Conservation (phyloP, 2,888 invertebrate genomes). For the Campopleginae sp. region DNA sequence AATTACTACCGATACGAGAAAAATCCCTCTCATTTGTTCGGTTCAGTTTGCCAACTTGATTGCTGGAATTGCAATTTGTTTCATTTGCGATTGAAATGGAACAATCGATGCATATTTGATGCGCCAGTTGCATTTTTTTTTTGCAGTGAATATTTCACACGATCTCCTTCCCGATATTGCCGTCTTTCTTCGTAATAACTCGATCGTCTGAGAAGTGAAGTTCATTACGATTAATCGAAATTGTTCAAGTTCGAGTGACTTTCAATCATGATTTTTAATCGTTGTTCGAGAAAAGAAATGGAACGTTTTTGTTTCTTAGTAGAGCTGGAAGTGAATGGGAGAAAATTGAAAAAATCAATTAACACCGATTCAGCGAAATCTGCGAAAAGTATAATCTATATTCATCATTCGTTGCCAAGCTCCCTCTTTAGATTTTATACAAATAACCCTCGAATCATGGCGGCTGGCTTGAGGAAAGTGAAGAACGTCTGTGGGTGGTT, state of each 20-base stretch:
- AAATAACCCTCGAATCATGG: not conserved
- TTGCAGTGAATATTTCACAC: not conserved
- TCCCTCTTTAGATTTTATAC: constrained; percentile 12
- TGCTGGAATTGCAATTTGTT: not conserved
- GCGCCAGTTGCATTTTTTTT: not conserved
- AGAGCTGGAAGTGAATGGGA: not conserved
- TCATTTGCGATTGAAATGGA: too few relatives aligned
- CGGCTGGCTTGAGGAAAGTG: not conserved
- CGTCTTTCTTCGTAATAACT: too few relatives aligned
- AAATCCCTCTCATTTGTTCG: not conserved
- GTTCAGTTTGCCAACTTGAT: too few relatives aligned
- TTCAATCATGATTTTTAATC: not conserved
- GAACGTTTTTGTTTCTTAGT: not conserved
- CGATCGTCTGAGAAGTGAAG: not conserved
- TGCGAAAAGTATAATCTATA: not conserved
- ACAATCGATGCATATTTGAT: too few relatives aligned
- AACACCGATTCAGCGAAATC: not conserved
- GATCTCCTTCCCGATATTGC: not conserved
- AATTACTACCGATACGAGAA: not conserved
- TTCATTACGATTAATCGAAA: not conserved
- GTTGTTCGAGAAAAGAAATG: not conserved
- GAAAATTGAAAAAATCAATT: not conserved
- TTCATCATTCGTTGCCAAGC: constrained; percentile 14
- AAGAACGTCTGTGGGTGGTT: constrained; percentile 25
- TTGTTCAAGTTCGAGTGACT: not conserved